These are phyloP conservation scores for Dromiciops gliroides DNA, from an alignment of 2,113 vertebrate genomes.

Conservation along the genomic window DNA sequence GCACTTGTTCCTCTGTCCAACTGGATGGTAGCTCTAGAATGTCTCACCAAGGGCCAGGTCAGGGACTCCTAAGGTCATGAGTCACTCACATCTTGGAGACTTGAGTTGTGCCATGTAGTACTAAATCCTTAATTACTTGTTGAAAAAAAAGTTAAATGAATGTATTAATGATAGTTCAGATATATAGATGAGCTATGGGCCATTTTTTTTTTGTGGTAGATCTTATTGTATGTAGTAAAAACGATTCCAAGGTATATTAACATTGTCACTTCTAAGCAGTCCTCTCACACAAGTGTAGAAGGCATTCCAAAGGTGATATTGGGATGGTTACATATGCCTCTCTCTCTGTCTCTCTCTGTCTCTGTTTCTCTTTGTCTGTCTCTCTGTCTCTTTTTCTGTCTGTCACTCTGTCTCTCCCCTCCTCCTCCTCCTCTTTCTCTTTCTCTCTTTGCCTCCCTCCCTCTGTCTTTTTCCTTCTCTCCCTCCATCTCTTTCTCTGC, in stretches of 20 bases:
- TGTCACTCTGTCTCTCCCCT: too few species aligned
- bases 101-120: background rate
- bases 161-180: background rate
- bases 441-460: too few species aligned
- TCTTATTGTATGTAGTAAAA: background rate
- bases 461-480: background rate
- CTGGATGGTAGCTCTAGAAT: background rate
- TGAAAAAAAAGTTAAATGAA: background rate
- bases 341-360: too few species aligned
- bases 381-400: background rate
- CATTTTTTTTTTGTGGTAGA: background rate
- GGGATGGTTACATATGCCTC: too few species aligned
- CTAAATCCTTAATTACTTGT: background rate
- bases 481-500: background rate
- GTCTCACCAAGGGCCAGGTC: background rate
- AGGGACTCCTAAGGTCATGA: background rate
- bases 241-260: background rate
- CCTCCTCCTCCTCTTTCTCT: too few species aligned
- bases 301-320: background rate
- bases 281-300: background rate
- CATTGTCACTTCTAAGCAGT: background rate
- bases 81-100: background rate
- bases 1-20: background rate
- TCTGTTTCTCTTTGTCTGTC: background rate
- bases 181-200: background rate